Conservation (phyloP, 2,888 invertebrate species). For the Ethmia dodecea region DNA sequence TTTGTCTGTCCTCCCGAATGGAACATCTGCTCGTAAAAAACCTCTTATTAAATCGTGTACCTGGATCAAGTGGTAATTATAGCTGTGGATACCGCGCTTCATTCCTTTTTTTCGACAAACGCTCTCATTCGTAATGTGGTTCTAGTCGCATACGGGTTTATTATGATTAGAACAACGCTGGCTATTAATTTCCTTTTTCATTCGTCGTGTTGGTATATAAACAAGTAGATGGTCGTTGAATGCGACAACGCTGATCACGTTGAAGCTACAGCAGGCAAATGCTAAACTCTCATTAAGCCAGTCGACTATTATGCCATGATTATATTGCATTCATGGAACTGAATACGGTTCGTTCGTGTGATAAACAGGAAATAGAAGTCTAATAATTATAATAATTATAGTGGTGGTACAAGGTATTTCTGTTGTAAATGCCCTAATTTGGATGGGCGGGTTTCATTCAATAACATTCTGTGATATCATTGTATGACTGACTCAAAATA, state of each 20-base stretch:
- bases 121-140: slow-evolving; percentile 17
- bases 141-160: slow-evolving; percentile 24
- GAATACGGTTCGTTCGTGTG: slow-evolving; percentile 9
- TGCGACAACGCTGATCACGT: slow-evolving; percentile 5
- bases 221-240: slow-evolving; percentile 15
- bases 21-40: slow-evolving; percentile 59
- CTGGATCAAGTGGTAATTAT: slow-evolving; percentile 45
- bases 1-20: slow-evolving; percentile 48
- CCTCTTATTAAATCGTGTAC: slow-evolving; percentile 40
- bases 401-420: too few species aligned
- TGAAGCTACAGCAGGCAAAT: neutral
- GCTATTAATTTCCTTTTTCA: slow-evolving; percentile 22
- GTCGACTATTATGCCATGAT: slow-evolving; percentile 6
- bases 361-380: too few species aligned
- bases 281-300: slow-evolving; percentile 1
- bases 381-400: too few species aligned
- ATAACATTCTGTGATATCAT: too few species aligned
- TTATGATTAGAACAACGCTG: slow-evolving; percentile 25
- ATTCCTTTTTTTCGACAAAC: slow-evolving; percentile 35
- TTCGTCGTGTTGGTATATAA: too few species aligned
- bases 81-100: slow-evolving; percentile 25
- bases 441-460: too few species aligned
- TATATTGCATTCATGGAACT: slow-evolving; percentile 11
- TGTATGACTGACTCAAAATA: too few species aligned
- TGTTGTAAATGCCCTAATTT: too few species aligned